Conservation (phyloP, 2,797 vertebrate genomes). For the Lophura swinhoii region DNA sequence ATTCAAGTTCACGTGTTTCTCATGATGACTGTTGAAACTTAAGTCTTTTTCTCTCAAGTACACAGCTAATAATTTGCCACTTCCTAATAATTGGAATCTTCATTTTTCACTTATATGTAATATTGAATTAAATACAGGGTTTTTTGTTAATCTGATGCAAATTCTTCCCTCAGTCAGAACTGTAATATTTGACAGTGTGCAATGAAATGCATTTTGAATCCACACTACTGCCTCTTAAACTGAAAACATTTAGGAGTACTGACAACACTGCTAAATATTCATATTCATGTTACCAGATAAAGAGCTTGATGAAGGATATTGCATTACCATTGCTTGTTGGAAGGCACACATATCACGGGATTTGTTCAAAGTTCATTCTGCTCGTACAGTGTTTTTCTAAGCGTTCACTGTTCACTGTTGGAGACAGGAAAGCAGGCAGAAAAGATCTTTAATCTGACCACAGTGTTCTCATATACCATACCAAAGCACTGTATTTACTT, state of each 20-base stretch:
- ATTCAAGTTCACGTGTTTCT: background rate
- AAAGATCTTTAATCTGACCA: constrained; percentile 11
- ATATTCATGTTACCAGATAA: background rate
- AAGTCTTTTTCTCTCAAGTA: background rate
- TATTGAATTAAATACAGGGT: background rate
- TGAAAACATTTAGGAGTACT: background rate
- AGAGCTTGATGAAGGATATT: background rate
- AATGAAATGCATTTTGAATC: background rate
- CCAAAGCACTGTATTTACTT: background rate
- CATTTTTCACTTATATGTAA: background rate
- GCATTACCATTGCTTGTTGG: background rate
- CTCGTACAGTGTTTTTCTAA: constrained; percentile 8
- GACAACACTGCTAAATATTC: background rate
- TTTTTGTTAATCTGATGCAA: background rate
- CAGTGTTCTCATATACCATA: background rate
- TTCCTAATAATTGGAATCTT: background rate
- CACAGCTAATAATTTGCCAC: background rate
- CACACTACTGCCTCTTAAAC: background rate
- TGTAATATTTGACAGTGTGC: background rate
- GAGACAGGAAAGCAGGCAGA: background rate
- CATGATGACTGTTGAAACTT: background rate
- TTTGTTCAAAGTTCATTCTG: background rate
- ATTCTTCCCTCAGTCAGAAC: background rate
- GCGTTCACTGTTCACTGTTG: background rate
- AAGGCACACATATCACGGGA: background rate